Evolutionary conservation across 2,888 invertebrate species (phyloP), one percentile per base, ranked within the genome.

Genomic region (Ligdia adustata): DNA sequence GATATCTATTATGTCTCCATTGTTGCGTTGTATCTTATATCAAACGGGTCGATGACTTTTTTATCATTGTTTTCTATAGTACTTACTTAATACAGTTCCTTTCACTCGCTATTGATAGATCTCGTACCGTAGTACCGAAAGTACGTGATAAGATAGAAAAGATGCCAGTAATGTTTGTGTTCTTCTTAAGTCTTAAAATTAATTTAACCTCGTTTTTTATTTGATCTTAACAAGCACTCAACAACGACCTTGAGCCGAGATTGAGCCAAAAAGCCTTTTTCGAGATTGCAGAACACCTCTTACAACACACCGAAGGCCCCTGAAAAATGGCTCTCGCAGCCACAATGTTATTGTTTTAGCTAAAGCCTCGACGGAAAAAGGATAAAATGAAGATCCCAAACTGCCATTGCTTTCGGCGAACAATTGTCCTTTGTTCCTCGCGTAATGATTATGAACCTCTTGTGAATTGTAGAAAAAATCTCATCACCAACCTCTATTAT

Each of bases 391-490:
- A 42, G 42, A 48, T 7, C 42, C 40, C 37, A 48, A 48, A 38
- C 48, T 27, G 48, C 48, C 41, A 28, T 15, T 26, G 31, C 26
- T 31, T 40, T 40, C 24, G 12, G 35, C 28, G 38, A 42, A 48
- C 42, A 48, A 48, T 42, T 38, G 42, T 38, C 42, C 28, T 48
- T 48, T 48, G 42, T 48, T 43, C 38, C 9, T 28, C 16, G 38
- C 33, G 42, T 42, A 48, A 48, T 48, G 38, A 42, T 42, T 48
- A 48, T 48, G 48, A 42, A 48, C 32, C 42, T 42, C 42, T 15
- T 20, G 33, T 42, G 26, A 37, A 33, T 48, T 48, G 48, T 42
- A 33, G 38, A 42, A 42, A 40, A 40, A 37, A 48, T 48, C 26
- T 38, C 48, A 31, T 40, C 40, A 22, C 5, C 39, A 20, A 18